Conservation (phyloP, 1,140 invertebrate genomes). For the Drosophila sucinea region DNA sequence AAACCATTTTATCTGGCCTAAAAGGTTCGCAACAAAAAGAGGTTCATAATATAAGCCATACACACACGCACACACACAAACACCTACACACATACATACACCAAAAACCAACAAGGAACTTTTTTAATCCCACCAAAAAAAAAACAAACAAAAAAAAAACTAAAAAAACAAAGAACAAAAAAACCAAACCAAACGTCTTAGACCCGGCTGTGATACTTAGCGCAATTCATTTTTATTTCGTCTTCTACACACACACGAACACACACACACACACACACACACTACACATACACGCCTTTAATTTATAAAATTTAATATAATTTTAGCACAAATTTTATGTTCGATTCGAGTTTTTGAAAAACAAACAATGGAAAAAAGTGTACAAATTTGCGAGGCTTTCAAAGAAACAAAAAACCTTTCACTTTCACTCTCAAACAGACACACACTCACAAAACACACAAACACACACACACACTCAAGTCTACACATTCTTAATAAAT, state of each 20-base stretch:
- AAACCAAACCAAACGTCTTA: constrained; percentile 66
- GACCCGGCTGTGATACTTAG: constrained; percentile 81
- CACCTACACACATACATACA: constrained; percentile 29
- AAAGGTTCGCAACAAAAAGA: background rate
- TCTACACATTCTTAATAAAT: constrained; percentile 76
- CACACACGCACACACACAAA: constrained; percentile 20
- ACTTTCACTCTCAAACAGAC: constrained; percentile 39
- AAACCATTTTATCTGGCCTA: background rate
- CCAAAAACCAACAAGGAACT: constrained; percentile 18
- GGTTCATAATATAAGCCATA: constrained; percentile 13
- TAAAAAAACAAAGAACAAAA: constrained; percentile 8
- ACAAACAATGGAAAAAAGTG: constrained; percentile 42
- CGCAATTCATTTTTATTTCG: constrained; percentile 67
- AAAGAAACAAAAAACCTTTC: constrained; percentile 40
- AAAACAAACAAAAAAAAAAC: background rate
- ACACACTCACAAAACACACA: constrained; percentile 29
- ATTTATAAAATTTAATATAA: constrained; percentile 41
- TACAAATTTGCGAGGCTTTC: constrained; percentile 65
- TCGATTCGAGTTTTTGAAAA: constrained; percentile 33
- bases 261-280: constrained; percentile 27
- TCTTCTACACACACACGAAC: constrained; percentile 39
- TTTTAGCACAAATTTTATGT: constrained; percentile 62
- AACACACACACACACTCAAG: constrained; percentile 31
- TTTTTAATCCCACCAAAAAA: constrained; percentile 13
- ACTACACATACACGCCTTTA: constrained; percentile 17